Conservation (phyloP, 2,113 vertebrate genomes). For the Cnemophilus loriae region DNA sequence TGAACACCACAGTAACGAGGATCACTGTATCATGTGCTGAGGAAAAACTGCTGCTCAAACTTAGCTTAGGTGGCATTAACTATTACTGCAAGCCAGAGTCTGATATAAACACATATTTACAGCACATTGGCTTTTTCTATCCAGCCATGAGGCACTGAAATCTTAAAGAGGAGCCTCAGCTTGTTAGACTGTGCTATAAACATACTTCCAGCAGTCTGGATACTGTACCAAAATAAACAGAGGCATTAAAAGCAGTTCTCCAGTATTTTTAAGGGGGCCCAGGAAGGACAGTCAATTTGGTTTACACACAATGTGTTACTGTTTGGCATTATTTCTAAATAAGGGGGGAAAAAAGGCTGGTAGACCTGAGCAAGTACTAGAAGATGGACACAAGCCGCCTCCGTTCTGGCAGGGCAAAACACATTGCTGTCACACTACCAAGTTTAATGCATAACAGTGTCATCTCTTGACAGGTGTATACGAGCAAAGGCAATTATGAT, state of each 20-base stretch:
- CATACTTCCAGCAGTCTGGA: conserved; percentile 36
- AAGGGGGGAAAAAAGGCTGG: background rate
- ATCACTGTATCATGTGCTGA: background rate
- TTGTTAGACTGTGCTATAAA: conserved; percentile 29
- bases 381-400: background rate
- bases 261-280: conserved; percentile 7
- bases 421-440: background rate
- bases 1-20: background rate
- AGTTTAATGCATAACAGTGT: background rate
- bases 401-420: background rate
- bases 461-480: conserved; percentile 1
- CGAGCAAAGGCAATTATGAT: background rate
- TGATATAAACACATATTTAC: background rate
- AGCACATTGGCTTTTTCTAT: background rate
- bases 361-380: background rate
- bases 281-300: background rate
- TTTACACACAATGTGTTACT: background rate
- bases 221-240: conserved; percentile 49
- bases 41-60: background rate
- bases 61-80: background rate
- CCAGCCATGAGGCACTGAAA: conserved; percentile 13
- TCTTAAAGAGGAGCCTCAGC: conserved; percentile 13
- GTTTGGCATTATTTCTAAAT: background rate
- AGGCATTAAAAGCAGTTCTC: conserved; percentile 18
- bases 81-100: background rate